Conservation (phyloP, 2,888 invertebrate species). For the Apamea crenata region DNA sequence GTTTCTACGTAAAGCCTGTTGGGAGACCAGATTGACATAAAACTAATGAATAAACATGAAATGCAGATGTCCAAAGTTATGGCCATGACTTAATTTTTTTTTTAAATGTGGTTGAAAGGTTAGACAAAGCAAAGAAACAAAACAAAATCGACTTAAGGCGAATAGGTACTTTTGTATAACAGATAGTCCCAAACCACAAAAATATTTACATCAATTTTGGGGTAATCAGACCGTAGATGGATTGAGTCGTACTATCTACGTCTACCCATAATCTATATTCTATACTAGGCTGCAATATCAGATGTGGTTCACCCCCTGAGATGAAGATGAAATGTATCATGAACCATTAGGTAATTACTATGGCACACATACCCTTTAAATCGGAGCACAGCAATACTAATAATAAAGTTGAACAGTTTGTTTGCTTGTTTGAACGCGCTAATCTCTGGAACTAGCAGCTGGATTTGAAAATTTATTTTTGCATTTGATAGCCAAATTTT, state of each 20-base stretch:
- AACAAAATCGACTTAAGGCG: background rate
- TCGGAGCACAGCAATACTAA: too few species aligned
- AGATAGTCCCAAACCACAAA: background rate
- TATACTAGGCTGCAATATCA: too few species aligned
- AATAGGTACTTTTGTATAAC: background rate
- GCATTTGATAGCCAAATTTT: too few species aligned
- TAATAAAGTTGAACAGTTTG: too few species aligned
- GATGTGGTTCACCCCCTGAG: background rate
- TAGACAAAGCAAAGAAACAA: background rate
- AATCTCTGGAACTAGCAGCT: too few species aligned
- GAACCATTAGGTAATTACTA: too few species aligned
- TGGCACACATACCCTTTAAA: too few species aligned
- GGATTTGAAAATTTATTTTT: too few species aligned
- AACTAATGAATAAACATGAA: constrained; percentile 23
- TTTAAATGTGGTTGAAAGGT: background rate
- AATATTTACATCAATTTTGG: background rate
- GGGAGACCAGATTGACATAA: background rate
- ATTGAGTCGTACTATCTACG: background rate
- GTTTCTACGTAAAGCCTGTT: background rate
- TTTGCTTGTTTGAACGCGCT: too few species aligned
- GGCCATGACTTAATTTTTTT: background rate
- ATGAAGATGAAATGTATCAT: background rate
- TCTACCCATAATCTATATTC: background rate
- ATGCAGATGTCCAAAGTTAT: background rate
- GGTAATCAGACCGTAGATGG: background rate